A percentile compares a stretch with the other conserved stretches of the same genome.
phyloP scores from a whole-genome alignment of 2,113 vertebrate genomes.

The Callospermophilus lateralis region DNA sequence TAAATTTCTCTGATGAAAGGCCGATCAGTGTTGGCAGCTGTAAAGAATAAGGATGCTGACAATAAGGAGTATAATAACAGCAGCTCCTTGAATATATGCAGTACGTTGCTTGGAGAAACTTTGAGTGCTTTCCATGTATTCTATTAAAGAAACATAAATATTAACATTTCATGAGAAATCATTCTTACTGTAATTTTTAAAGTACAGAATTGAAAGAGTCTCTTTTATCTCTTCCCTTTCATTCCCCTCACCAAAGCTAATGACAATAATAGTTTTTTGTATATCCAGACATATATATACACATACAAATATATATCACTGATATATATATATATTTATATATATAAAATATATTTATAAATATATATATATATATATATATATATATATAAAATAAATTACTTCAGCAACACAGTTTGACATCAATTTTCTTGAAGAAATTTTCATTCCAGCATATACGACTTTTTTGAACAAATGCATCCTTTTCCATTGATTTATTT shows the following conservation, averaged over 20 bases:
- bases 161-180: constrained; percentile 46
- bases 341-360: no score
- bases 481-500: background rate
- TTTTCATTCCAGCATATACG: constrained; percentile 2
- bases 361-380: no score
- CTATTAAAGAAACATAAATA: background rate
- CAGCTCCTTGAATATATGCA: background rate
- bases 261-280: background rate
- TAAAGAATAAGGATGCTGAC: constrained; percentile 10
- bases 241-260: background rate
- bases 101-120: background rate
- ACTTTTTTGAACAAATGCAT: background rate
- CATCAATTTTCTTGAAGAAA: constrained; percentile 9
- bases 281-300: background rate
- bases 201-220: background rate
- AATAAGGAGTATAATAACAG: background rate
- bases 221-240: background rate
- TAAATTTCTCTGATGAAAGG: constrained; percentile 65
- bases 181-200: constrained; percentile 8
- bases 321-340: background rate
- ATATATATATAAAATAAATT: background rate
- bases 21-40: constrained; percentile 29
- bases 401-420: constrained; percentile 28
- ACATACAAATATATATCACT: background rate
- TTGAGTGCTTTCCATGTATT: background rate